Conservation (phyloP, 2,888 invertebrate species). For the Cistogaster globosa region DNA sequence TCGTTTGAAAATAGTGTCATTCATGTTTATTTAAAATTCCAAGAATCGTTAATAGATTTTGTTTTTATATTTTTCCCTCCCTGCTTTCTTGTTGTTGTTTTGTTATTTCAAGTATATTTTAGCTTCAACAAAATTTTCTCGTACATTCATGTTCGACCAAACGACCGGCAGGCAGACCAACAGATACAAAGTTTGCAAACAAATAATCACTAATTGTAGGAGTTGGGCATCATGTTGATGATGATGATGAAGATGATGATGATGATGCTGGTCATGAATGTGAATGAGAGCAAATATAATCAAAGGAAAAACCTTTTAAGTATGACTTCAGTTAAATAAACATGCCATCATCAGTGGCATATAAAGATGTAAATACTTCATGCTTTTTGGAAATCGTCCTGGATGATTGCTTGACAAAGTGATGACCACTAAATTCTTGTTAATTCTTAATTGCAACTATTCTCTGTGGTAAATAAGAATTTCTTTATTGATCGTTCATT, state of each 20-base stretch:
- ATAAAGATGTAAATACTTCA: conserved; percentile 50
- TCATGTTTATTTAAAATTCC: conserved; percentile 71
- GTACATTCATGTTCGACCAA: background rate
- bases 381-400: conserved; percentile 44
- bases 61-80: conserved; percentile 24
- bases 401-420: conserved; percentile 42
- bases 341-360: conserved; percentile 33
- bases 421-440: conserved; percentile 59
- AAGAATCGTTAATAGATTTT: conserved; percentile 71
- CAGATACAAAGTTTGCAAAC: conserved; percentile 57
- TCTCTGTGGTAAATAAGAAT: conserved; percentile 25
- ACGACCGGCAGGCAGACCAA: background rate
- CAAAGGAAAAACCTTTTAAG: conserved; percentile 58
- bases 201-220: conserved; percentile 71
- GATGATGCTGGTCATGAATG: conserved; percentile 11
- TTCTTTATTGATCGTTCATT: conserved; percentile 16
- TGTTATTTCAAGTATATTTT: conserved; percentile 42
- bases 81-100: conserved; percentile 13
- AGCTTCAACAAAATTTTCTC: conserved; percentile 13
- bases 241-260: conserved; percentile 1
- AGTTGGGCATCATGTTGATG: conserved; percentile 49
- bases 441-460: conserved; percentile 60
- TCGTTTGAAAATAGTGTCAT: conserved; percentile 72
- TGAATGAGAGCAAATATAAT: conserved; percentile 35
- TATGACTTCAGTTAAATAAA: conserved; percentile 63